Conservation (phyloP, 23 tunicate species). For the Halocynthia aurantium region DNA sequence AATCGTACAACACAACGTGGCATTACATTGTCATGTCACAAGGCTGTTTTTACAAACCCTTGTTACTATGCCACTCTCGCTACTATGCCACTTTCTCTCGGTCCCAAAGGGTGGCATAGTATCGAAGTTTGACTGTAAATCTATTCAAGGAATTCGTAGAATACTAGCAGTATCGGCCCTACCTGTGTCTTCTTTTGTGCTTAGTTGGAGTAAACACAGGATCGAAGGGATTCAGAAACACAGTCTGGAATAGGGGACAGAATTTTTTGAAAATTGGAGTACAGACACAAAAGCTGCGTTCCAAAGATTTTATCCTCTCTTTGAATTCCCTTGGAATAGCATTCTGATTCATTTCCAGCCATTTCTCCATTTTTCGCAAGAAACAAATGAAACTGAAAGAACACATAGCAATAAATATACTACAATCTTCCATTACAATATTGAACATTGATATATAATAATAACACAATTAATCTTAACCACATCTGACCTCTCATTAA, state of each 20-base stretch:
- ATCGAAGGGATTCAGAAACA: slow-evolving; percentile 70
- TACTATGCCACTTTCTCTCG: too few relatives aligned
- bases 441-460: too few relatives aligned
- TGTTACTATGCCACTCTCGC: too few relatives aligned
- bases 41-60: too few relatives aligned
- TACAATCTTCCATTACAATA: too few relatives aligned
- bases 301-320: slow-evolving; percentile 54
- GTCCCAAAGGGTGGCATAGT: too few relatives aligned
- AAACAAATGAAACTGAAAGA: slow-evolving; percentile 59
- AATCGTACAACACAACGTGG: slow-evolving; percentile 43
- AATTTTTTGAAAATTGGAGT: slow-evolving; percentile 81
- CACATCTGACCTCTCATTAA: too few relatives aligned
- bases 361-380: slow-evolving; percentile 74
- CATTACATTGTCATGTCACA: too few relatives aligned
- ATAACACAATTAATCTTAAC: too few relatives aligned
- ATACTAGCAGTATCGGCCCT: neutral
- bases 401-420: neutral
- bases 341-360: slow-evolving; percentile 71
- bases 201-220: slow-evolving; percentile 72
- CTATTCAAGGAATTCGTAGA: neutral
- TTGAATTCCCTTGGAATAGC: slow-evolving; percentile 8
- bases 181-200: slow-evolving; percentile 61
- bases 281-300: slow-evolving; percentile 66
- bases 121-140: too few relatives aligned
- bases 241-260: slow-evolving; percentile 36